phyloP scores from a whole-genome alignment of 2,113 vertebrate genomes.

The Forbesichthys agassizii region DNA sequence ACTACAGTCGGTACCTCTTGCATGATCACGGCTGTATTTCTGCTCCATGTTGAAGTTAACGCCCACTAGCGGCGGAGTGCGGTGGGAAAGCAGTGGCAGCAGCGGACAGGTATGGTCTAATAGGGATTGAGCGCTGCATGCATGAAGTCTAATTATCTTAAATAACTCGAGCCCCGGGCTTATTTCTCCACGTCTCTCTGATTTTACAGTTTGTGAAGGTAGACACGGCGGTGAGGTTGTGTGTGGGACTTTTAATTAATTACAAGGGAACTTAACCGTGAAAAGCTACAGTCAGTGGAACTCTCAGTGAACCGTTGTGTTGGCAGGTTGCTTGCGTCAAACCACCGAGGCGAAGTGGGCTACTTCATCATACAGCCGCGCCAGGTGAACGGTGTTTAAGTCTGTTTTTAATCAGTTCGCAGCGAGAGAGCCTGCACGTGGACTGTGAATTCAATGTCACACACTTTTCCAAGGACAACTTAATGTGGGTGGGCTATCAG shows the following conservation, averaged over 20 bases:
- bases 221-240: conserved; percentile 22
- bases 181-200: conserved; percentile 45
- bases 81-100: conserved; percentile 22
- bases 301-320: conserved; percentile 20
- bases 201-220: conserved; percentile 61
- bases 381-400: no score
- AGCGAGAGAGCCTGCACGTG: no score
- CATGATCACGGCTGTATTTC: no score
- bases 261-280: conserved; percentile 46
- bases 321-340: conserved; percentile 28
- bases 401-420: no score
- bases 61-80: conserved; percentile 5
- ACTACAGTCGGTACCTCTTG: not conserved
- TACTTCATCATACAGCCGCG: no score
- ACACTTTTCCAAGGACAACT: no score
- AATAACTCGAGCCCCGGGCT: conserved; percentile 38
- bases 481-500: no score
- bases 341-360: not conserved
- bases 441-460: no score
- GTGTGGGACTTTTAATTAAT: conserved; percentile 57
- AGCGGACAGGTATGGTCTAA: conserved; percentile 49
- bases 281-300: conserved; percentile 36
- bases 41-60: conserved; percentile 53
- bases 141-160: conserved; percentile 66
- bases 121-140: conserved; percentile 51